phyloP scores from a whole-genome alignment of 2,113 vertebrate species.

The Montifringilla adamsi region DNA sequence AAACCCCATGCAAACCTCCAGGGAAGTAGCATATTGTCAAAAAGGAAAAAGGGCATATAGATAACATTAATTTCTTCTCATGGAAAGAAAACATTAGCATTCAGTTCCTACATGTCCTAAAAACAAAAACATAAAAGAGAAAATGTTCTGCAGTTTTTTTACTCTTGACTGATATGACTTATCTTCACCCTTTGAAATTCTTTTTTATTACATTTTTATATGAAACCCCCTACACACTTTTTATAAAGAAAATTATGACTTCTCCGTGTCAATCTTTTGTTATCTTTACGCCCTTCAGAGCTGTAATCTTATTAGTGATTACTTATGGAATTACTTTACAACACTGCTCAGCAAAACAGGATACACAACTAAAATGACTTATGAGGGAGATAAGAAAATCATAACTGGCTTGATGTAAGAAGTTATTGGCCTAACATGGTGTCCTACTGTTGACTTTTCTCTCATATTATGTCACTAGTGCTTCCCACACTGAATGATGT shows the following conservation, averaged over 20 bases:
- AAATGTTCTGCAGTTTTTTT: background rate
- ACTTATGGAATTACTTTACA: background rate
- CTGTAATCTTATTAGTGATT: background rate
- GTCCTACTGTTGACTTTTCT: background rate
- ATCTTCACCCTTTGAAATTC: background rate
- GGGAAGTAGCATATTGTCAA: background rate
- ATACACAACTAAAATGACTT: background rate
- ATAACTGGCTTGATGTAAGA: background rate
- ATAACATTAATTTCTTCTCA: background rate
- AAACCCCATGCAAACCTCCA: background rate
- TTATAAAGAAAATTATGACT: background rate
- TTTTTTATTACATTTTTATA: background rate
- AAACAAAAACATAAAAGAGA: background rate
- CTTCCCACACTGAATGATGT: background rate
- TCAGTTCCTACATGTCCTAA: background rate
- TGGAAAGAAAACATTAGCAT: background rate
- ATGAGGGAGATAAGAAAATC: background rate
- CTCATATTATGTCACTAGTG: background rate
- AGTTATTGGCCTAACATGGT: background rate
- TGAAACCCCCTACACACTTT: accelerated
- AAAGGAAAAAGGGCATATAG: background rate
- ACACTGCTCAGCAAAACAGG: background rate
- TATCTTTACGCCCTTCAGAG: background rate
- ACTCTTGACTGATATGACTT: background rate
- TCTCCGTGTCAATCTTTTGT: background rate